Conservation (phyloP, 2,888 invertebrate species). For the Meteorus colon region DNA sequence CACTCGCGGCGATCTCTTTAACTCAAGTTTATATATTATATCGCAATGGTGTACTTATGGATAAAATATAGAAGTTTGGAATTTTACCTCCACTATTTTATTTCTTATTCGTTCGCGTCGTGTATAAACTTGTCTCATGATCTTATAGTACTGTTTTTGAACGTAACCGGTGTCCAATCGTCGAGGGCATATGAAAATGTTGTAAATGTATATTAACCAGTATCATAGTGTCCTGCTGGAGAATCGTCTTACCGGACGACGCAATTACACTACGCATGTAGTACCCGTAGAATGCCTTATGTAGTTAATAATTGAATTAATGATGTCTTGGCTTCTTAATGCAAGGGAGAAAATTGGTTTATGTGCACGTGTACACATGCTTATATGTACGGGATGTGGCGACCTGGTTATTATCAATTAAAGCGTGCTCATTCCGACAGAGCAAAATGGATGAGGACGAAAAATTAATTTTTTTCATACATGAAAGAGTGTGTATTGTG, state of each 20-base stretch:
- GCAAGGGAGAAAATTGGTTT: not conserved
- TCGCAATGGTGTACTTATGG: not conserved
- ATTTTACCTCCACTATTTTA: not conserved
- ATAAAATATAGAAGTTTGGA: not conserved
- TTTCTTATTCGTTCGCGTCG: not conserved
- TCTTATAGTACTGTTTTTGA: not conserved
- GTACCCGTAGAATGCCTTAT: not conserved
- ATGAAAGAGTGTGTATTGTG: too few species aligned
- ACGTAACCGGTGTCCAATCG: slow-evolving; percentile 18
- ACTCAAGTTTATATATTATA: slow-evolving; percentile 44
- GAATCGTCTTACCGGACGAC: not conserved
- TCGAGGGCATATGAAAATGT: not conserved
- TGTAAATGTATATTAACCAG: not conserved
- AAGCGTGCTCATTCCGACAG: not conserved
- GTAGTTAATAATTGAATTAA: slow-evolving; percentile 8
- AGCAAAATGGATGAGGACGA: not conserved
- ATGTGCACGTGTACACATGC: not conserved
- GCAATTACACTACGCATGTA: slow-evolving; percentile 1
- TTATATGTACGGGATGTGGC: not conserved
- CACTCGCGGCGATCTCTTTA: slow-evolving; percentile 58
- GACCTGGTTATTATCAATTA: slow-evolving; percentile 3
- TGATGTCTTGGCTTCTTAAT: not conserved
- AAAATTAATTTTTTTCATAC: not conserved
- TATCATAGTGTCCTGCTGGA: not conserved
- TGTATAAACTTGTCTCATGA: slow-evolving; percentile 8